phyloP scores from a whole-genome alignment of 2,797 vertebrate genomes.

The Lagodon rhomboides region DNA sequence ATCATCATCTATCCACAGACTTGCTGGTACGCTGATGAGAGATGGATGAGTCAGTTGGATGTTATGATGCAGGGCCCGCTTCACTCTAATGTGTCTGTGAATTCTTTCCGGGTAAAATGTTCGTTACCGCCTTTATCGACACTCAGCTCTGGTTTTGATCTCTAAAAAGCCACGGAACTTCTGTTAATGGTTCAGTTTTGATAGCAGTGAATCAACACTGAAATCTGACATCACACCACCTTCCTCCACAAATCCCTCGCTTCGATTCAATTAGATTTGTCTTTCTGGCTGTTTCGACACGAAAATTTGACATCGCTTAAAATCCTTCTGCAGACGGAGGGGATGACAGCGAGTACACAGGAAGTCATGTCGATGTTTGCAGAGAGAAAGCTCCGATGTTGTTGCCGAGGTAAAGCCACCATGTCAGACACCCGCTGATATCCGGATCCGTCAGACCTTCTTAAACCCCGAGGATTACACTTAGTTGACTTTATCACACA shows the following conservation, averaged over 20 bases:
- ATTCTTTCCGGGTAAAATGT: neutral
- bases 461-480: slow-evolving; percentile 27
- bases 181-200: too few relatives aligned
- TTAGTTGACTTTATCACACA: slow-evolving; percentile 36
- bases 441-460: slow-evolving; percentile 17
- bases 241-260: neutral
- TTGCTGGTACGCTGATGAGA: slow-evolving; percentile 43
- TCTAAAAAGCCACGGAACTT: too few relatives aligned
- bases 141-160: neutral
- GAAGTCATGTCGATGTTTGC: slow-evolving; percentile 20
- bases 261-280: neutral
- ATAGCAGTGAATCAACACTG: neutral
- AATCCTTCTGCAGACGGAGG: neutral
- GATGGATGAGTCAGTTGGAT: slow-evolving; percentile 19
- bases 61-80: slow-evolving; percentile 53
- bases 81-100: slow-evolving; percentile 23
- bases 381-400: slow-evolving; percentile 19
- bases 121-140: neutral
- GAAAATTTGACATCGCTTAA: neutral
- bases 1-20: neutral
- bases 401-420: slow-evolving; percentile 49
- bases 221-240: neutral
- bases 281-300: neutral
- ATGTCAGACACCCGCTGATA: slow-evolving; percentile 44
- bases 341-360: neutral